Percentiles rank a stretch among this genome's conserved stretches.
phyloP scores from a whole-genome alignment of 2,113 vertebrate genomes.

The Marmota monax region DNA sequence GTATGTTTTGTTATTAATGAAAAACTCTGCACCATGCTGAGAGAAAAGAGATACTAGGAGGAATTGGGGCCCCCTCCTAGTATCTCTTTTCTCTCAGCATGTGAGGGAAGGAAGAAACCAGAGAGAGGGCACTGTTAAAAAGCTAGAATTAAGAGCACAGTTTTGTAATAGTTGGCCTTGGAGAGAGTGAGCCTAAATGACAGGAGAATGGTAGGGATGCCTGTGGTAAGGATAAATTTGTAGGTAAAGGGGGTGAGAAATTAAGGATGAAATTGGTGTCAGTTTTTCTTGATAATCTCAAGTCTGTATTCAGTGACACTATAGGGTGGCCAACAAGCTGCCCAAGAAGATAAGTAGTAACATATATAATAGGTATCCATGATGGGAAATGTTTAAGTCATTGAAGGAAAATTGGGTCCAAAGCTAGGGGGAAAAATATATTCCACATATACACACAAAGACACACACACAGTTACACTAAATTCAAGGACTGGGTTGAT shows the following conservation, averaged over 20 bases:
- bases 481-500: background rate
- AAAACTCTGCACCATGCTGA: background rate
- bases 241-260: background rate
- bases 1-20: background rate
- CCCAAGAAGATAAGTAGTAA: conserved; percentile 3
- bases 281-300: background rate
- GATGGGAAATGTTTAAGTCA: background rate
- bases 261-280: background rate
- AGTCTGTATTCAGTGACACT: background rate
- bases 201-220: background rate
- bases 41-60: background rate
- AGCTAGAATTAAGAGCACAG: background rate
- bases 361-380: background rate
- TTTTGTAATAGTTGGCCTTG: background rate
- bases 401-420: background rate
- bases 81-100: no score
- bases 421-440: background rate
- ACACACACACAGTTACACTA: background rate
- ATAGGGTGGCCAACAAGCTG: background rate
- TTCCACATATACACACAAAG: background rate
- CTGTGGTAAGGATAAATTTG: background rate
- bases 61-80: no score
- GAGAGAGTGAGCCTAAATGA: background rate
- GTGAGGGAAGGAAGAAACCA: background rate
- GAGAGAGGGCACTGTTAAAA: background rate